Evolutionary conservation across 2,888 invertebrate species (phyloP).

Genomic region (Stenurella melanura): DNA sequence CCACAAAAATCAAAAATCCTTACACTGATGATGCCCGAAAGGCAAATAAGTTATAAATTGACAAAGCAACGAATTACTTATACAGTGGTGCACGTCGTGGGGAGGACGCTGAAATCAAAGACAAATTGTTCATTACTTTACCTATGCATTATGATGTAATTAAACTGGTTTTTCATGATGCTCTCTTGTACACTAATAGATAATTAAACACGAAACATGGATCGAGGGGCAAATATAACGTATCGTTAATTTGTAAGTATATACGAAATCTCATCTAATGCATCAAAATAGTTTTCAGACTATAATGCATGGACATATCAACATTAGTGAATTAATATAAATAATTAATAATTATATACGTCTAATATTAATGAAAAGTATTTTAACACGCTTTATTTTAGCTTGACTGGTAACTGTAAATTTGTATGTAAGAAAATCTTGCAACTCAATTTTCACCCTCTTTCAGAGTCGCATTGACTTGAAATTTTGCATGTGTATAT

Average conservation of each 20-base stretch:
- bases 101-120: conserved; percentile 1
- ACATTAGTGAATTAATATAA: too few species aligned
- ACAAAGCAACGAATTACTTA: conserved; percentile 64
- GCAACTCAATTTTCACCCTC: too few species aligned
- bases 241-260: not conserved
- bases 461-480: too few species aligned
- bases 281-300: too few species aligned
- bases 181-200: not conserved
- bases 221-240: not conserved
- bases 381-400: too few species aligned
- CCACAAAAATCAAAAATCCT: conserved; percentile 72
- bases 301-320: too few species aligned
- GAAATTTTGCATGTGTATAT: too few species aligned
- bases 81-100: conserved; percentile 37
- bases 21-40: conserved; percentile 69
- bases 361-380: too few species aligned
- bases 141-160: not conserved
- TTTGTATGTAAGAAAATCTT: too few species aligned
- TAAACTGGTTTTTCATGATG: not conserved
- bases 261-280: not conserved
- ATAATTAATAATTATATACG: not conserved
- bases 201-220: not conserved
- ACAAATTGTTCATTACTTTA: conserved; percentile 8
- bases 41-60: conserved; percentile 70
- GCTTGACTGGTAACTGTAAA: too few species aligned